Evolutionary conservation across 1,140 invertebrate genomes (phyloP).

Genomic region (Caenorhabditis latens): DNA sequence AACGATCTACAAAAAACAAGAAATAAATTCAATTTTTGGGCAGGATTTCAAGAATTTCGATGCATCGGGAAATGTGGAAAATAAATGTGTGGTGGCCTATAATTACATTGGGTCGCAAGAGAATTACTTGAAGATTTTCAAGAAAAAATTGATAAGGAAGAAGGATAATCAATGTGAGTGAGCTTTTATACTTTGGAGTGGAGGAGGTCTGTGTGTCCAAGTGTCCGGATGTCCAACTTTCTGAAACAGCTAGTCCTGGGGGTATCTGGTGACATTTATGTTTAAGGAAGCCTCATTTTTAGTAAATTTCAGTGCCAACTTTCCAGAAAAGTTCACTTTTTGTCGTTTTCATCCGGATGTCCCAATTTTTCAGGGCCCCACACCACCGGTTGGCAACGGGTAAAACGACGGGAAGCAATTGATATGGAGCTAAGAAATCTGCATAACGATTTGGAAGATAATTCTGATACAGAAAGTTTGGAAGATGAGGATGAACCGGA

Average conservation of each 20-base stretch:
- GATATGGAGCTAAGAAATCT: background rate
- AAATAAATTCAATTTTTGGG: constrained; percentile 28
- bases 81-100: background rate
- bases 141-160: background rate
- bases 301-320: background rate
- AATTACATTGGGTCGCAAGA: background rate
- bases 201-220: too few species aligned
- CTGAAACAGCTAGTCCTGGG: too few species aligned
- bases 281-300: too few species aligned
- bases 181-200: background rate
- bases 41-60: constrained; percentile 39
- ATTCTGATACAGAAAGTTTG: background rate
- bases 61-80: background rate
- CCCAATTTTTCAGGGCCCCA: background rate
- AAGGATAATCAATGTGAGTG: constrained; percentile 11
- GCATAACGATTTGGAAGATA: background rate
- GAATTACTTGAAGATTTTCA: background rate
- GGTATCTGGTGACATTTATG: too few species aligned
- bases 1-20: background rate
- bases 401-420: background rate
- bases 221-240: background rate
- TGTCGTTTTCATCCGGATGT: too few species aligned
- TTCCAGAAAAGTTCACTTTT: background rate
- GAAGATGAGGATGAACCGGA: background rate
- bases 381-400: background rate